phyloP scores from a whole-genome alignment of 2,888 invertebrate species.

The Molanna angustata region DNA sequence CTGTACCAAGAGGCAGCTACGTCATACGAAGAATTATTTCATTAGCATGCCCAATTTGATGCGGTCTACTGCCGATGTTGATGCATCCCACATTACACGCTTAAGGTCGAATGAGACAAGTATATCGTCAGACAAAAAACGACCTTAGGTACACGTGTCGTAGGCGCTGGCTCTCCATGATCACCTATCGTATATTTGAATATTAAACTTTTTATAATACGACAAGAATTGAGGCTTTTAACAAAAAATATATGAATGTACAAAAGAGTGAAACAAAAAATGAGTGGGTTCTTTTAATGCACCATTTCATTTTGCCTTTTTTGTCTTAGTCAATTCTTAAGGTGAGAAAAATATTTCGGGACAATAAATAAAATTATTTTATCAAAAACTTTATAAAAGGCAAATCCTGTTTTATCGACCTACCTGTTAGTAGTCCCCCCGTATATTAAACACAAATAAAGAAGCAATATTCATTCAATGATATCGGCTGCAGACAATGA shows the following conservation, averaged over 20 bases:
- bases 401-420: slow-evolving; percentile 15
- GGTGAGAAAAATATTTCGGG: slow-evolving; percentile 17
- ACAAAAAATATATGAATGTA: slow-evolving; percentile 22
- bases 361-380: slow-evolving; percentile 23
- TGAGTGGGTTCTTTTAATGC: slow-evolving; percentile 16
- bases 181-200: too few species aligned
- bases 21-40: slow-evolving; percentile 29
- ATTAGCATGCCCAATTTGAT: slow-evolving; percentile 32
- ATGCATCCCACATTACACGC: slow-evolving; percentile 11
- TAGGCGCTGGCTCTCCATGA: too few species aligned
- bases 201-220: slow-evolving; percentile 18
- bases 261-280: slow-evolving; percentile 15
- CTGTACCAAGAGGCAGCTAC: background rate
- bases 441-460: too few species aligned
- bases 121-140: background rate
- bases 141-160: too few species aligned
- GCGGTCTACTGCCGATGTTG: slow-evolving; percentile 29
- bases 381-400: slow-evolving; percentile 11
- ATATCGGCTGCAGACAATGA: too few species aligned
- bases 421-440: slow-evolving; percentile 16
- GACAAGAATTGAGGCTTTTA: slow-evolving; percentile 28
- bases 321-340: slow-evolving; percentile 4
- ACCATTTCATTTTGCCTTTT: slow-evolving; percentile 13
- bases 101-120: slow-evolving; percentile 3
- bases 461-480: too few species aligned